phyloP scores from a whole-genome alignment of 2,797 vertebrate genomes.

The Acanthurus tractus region DNA sequence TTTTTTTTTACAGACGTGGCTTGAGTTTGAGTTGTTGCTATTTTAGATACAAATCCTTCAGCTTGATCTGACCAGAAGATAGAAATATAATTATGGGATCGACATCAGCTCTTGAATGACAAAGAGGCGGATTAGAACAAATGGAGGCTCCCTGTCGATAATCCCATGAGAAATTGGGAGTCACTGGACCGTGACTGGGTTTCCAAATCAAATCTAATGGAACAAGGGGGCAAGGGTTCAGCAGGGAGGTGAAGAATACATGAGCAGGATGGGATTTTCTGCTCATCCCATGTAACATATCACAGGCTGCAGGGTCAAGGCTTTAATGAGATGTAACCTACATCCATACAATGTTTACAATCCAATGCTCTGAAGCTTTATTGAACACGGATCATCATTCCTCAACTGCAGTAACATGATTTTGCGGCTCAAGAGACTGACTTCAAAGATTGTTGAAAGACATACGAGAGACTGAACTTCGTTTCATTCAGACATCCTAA shows the following conservation, averaged over 20 bases:
- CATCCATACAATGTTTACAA: slow-evolving; percentile 54
- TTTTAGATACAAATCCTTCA: slow-evolving; percentile 59
- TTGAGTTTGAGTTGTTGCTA: slow-evolving; percentile 28
- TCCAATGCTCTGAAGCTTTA: slow-evolving; percentile 30
- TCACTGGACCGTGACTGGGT: slow-evolving; percentile 73
- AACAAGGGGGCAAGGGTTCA: slow-evolving; percentile 66
- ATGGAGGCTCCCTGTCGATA: slow-evolving; percentile 74
- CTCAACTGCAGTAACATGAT: slow-evolving; percentile 24
- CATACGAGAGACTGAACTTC: slow-evolving; percentile 13
- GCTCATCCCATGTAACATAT: slow-evolving; percentile 50
- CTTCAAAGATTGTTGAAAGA: slow-evolving; percentile 29
- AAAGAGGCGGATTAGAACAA: slow-evolving; percentile 81
- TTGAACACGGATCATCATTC: slow-evolving; percentile 51
- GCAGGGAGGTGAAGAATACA: slow-evolving; percentile 64
- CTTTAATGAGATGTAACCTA: slow-evolving; percentile 60
- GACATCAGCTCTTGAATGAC: slow-evolving; percentile 73
- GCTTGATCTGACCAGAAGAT: slow-evolving; percentile 51
- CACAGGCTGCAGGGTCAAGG: slow-evolving; percentile 52
- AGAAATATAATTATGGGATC: slow-evolving; percentile 76
- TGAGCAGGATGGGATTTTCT: slow-evolving; percentile 65
- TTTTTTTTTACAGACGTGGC: slow-evolving; percentile 1
- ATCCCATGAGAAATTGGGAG: slow-evolving; percentile 79
- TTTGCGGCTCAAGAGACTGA: slow-evolving; percentile 49
- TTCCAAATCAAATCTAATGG: slow-evolving; percentile 79
- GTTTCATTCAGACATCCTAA: slow-evolving; percentile 50